Evolutionary conservation across 2,888 invertebrate genomes (phyloP), one percentile per base, ranked within the genome.

Genomic region (Crematogaster levior): DNA sequence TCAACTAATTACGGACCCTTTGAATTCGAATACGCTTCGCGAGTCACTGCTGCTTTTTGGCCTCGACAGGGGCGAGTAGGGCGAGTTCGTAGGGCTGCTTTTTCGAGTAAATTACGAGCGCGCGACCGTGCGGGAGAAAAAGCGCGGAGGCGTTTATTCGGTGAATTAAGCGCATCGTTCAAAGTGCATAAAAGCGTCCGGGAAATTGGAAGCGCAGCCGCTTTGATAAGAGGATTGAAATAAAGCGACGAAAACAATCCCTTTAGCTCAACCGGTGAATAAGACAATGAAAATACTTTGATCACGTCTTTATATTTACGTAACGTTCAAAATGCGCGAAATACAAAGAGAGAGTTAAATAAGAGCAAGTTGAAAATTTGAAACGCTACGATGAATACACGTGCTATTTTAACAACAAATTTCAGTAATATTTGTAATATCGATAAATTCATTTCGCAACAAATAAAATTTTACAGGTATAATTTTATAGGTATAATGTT

Each of bases 1-100:
- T 70, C 77, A 81, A 83, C 84, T 88, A 88, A 88, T 89, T 89
- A 86, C 84, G 53, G 66, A 48, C 72, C 80, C 84, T 88, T 88
- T 87, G 84, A 89, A 84, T 84, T 81, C 77, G 83, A 65, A 84
- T 81, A 73, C 81, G 79, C 82, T 88, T 86, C 68, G 81, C 83
- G 80, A 83, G 58, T 75, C 84, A 63, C 68, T 40, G 75, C 56
- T 75, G 81, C 85, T 86, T 88, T 84, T 82, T 66, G 34, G 60
- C 43, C 73, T 74, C 46, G 58, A 68, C 15, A 21, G 51, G 37
- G 53, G 10, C 61, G 82, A 84, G n/a, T n/a, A n/a, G n/a, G n/a
- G n/a, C n/a, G n/a, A n/a, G n/a, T 72, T 73, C 80, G 75, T 37
- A 58, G 27, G n/a, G 10, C 27, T 82, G 66, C 72, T 74, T 80